Base-by-base conservation (phyloP, 2,888 invertebrate species). In the Drosophila quasianomalipes region DNA sequence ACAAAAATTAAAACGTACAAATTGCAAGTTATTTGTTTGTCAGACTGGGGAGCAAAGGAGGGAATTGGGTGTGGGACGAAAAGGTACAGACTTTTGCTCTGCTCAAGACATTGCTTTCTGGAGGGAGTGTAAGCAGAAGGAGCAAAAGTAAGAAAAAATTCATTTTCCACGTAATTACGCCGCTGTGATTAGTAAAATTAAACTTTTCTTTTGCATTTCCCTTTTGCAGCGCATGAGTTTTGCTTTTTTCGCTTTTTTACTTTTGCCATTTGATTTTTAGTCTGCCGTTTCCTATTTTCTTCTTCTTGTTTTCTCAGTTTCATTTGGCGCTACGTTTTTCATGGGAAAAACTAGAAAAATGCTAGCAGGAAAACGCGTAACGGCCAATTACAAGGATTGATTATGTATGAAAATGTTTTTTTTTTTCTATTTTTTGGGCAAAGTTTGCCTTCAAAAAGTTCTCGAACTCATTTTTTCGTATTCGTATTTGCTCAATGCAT, bases 131-230 rank as follows among this genome's bases (percentile, higher is more conserved):
- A 22, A 60, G 68, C 41, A 28, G 65, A 28, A 37, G 19, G 30
- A 69, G 44, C 39, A 63, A 47, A 55, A 5, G 28, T 37, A 6
- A 28, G 68, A 47, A 31, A 22, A 55, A 82, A 89, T 91, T 92
- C 91, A 93, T 92, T 92, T 92, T 92, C 93, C 92, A 92, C 93
- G 88, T 92, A 93, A 92, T 92, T 92, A 92, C 92, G 91, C 91
- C 83, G 86, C 93, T 92, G 92, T 92, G 92, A 92, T 92, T 92
- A 93, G 93, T 92, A 91, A 92, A 91, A 93, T 92, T 91, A 92
- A 93, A 92, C 91, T 92, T 93, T 93, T 89, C 84, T 78, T 82
- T 79, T 74, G 85, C 87, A 76, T 87, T 89, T 82, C 64, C 81
- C 76, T 85, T 84, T 78, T 53, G 78, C 74, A 77, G 70, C 72